These are phyloP conservation scores for Stenopsyche tienmushanensis DNA, from an alignment of 1,140 invertebrate genomes.

Conservation along the genomic window DNA sequence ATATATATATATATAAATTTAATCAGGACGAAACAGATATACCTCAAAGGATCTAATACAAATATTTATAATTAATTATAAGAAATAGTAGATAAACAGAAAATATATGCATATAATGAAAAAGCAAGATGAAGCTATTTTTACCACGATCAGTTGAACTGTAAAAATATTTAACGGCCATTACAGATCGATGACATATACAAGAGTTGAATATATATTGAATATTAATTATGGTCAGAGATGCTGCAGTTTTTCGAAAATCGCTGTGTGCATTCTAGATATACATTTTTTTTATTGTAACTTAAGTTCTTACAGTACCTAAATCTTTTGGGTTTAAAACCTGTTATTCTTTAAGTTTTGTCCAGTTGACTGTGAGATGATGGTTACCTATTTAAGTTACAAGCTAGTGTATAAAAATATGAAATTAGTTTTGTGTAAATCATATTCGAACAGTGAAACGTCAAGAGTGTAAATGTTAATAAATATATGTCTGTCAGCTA, in stretches of 20 bases:
- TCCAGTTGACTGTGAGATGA: slow-evolving; percentile 41
- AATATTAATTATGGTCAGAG: slow-evolving; percentile 26
- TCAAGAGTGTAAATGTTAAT: slow-evolving; percentile 32
- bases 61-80: slow-evolving; percentile 42
- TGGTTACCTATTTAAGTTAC: slow-evolving; percentile 42
- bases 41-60: slow-evolving; percentile 42
- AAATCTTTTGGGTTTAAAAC: slow-evolving; percentile 32
- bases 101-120: slow-evolving; percentile 39
- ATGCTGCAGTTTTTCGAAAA: slow-evolving; percentile 26
- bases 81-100: slow-evolving; percentile 41
- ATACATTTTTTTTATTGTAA: slow-evolving; percentile 29
- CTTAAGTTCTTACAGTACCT: slow-evolving; percentile 38
- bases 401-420: slow-evolving; percentile 36
- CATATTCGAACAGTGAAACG: slow-evolving; percentile 25
- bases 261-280: slow-evolving; percentile 25
- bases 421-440: slow-evolving; percentile 33
- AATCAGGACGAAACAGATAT: slow-evolving; percentile 41
- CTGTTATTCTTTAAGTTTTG: slow-evolving; percentile 39
- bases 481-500: slow-evolving; percentile 31
- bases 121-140: slow-evolving; percentile 41
- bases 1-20: slow-evolving; percentile 28
- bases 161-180: slow-evolving; percentile 31
- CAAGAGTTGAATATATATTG: slow-evolving; percentile 17
- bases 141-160: slow-evolving; percentile 34
- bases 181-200: slow-evolving; percentile 30